Evolutionary conservation across 2,113 vertebrate species (phyloP).

Genomic region (Malaclemys terrapin): DNA sequence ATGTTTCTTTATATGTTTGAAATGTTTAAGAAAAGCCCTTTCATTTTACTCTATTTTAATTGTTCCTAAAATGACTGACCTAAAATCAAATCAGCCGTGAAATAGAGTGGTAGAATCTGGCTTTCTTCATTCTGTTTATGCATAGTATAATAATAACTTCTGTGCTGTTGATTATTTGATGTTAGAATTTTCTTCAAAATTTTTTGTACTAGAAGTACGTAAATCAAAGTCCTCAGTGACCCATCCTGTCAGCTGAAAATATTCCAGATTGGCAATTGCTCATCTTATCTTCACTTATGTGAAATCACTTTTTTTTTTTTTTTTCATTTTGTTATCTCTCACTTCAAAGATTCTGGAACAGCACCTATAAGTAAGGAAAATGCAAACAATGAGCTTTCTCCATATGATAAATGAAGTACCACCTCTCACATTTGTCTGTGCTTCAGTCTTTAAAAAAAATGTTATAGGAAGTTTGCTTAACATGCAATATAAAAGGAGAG

Average conservation of each 20-base stretch:
- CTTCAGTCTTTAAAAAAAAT: conserved; percentile 80
- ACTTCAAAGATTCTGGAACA: not conserved
- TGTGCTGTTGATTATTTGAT: not conserved
- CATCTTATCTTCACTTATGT: not conserved
- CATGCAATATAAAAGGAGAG: conserved; percentile 17
- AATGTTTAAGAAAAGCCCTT: not conserved
- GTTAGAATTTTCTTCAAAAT: not conserved
- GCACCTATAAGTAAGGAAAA: not conserved
- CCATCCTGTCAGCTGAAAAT: not conserved
- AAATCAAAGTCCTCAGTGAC: not conserved
- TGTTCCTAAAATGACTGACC: not conserved
- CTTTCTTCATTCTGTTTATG: not conserved
- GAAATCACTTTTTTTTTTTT: not conserved
- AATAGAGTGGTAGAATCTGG: not conserved
- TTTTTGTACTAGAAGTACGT: not conserved
- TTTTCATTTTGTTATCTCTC: not conserved
- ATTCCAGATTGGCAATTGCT: not conserved
- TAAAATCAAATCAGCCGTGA: not conserved
- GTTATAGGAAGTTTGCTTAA: conserved; percentile 72
- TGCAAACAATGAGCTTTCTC: conserved; percentile 81
- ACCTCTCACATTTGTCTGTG: conserved; percentile 82
- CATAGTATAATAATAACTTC: not conserved
- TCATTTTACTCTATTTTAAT: not conserved
- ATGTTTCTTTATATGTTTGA: not conserved
- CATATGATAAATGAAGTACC: conserved; percentile 82